phyloP scores from a whole-genome alignment of 2,113 vertebrate genomes.

The Gambusia affinis region DNA sequence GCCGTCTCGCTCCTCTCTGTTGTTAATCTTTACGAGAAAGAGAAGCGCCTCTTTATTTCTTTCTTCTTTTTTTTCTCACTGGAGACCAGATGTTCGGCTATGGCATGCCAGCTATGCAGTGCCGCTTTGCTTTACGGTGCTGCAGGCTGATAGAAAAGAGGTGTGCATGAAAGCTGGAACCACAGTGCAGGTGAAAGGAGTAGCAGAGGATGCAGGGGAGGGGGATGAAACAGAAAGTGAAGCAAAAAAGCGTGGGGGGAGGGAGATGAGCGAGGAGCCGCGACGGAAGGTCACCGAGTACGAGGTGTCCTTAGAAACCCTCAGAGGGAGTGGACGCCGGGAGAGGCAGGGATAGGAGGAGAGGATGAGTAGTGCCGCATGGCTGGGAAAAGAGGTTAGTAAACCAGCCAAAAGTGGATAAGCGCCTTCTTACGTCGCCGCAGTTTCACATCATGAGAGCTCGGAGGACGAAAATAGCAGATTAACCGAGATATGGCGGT shows the following conservation, averaged over 20 bases:
- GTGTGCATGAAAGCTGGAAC: conserved; percentile 7
- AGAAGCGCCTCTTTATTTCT: conserved; percentile 34
- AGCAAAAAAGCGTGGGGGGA: conserved; percentile 1
- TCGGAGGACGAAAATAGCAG: conserved; percentile 69
- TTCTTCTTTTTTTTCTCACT: conserved; percentile 31
- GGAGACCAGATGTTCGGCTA: conserved; percentile 56
- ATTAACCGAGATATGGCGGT: conserved; percentile 65
- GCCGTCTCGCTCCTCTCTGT: conserved; percentile 35
- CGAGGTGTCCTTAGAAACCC: conserved; percentile 71
- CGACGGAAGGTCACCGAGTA: conserved; percentile 55
- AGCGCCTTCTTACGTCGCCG: conserved; percentile 49
- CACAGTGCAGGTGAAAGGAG: conserved; percentile 38
- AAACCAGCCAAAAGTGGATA: conserved; percentile 75
- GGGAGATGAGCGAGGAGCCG: background rate
- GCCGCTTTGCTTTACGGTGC: conserved; percentile 30
- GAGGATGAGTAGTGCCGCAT: conserved; percentile 69
- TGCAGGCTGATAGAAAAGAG: conserved; percentile 43
- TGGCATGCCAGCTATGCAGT: conserved; percentile 33
- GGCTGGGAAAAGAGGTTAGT: conserved; percentile 75
- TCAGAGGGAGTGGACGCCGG: conserved; percentile 46
- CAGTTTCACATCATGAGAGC: conserved; percentile 59
- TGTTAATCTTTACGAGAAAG: conserved; percentile 55
- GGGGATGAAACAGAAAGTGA: conserved; percentile 23
- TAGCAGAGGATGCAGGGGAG: background rate
- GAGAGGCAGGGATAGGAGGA: conserved; percentile 56